A percentile compares a stretch with the other conserved stretches of the same genome.
phyloP scores from a whole-genome alignment of 2,113 vertebrate genomes.

The Zapus hudsonius region DNA sequence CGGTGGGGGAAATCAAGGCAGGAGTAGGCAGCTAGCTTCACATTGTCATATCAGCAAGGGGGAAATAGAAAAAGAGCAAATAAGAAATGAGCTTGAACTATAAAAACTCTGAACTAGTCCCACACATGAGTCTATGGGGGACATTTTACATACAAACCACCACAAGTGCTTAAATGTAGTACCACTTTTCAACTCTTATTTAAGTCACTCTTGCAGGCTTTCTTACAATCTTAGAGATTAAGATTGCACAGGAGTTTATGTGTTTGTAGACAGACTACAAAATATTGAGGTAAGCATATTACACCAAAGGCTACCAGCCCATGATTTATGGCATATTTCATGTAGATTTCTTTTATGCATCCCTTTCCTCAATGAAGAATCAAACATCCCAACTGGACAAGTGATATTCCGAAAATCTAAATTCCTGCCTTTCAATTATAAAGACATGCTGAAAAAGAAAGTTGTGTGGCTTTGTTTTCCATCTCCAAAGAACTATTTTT shows the following conservation, averaged over 20 bases:
- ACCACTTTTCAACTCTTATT: conserved; percentile 29
- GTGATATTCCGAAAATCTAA: conserved; percentile 46
- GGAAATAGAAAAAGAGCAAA: too few relatives aligned
- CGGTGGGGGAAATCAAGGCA: too few relatives aligned
- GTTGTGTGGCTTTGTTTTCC: conserved; percentile 24
- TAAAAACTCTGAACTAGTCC: too few relatives aligned
- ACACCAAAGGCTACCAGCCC: not conserved
- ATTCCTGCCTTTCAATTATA: conserved; percentile 20
- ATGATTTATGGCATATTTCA: conserved; percentile 20
- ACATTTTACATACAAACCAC: too few relatives aligned
- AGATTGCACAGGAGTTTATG: conserved; percentile 13
- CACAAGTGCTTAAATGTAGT: not conserved
- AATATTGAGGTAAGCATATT: conserved; percentile 54
- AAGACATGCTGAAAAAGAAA: conserved; percentile 39
- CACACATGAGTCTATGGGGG: too few relatives aligned
- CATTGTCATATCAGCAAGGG: too few relatives aligned
- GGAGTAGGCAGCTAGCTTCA: too few relatives aligned
- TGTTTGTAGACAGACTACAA: conserved; percentile 48
- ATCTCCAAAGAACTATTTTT: conserved; percentile 47
- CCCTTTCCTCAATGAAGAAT: conserved; percentile 44
- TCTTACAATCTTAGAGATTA: conserved; percentile 53
- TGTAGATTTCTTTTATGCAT: conserved; percentile 52
- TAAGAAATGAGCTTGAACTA: too few relatives aligned
- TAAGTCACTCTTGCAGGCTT: not conserved
- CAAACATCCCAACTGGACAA: conserved; percentile 38